A percentile compares a stretch with the other conserved stretches of the same genome.
Conservation (phyloP, 2,113 vertebrate genomes). For the Chlorocebus sabaeus region DNA sequence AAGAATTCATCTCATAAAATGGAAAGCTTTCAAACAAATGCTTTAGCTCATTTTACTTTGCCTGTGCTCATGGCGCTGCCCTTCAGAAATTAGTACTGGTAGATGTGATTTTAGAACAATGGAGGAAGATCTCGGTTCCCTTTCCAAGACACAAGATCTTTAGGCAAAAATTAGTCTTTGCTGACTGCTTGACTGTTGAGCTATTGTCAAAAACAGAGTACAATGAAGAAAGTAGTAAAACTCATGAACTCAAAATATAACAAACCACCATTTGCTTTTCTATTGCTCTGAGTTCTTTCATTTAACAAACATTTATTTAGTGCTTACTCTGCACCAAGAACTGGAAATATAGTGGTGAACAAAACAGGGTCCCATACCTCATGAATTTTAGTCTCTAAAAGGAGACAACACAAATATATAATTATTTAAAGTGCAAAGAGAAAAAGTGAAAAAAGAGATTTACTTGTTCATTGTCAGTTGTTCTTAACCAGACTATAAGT, state of each 20-base stretch:
- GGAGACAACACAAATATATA: neutral
- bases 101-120: neutral
- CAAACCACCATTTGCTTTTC: neutral
- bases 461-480: neutral
- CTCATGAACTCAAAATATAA: neutral
- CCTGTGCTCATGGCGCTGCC: neutral
- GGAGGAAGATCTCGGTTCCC: neutral
- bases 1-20: neutral
- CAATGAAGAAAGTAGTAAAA: neutral
- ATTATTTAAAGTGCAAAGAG: neutral
- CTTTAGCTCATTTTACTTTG: conserved; percentile 10
- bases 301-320: conserved; percentile 13
- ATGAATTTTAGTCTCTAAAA: neutral
- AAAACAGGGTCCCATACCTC: neutral
- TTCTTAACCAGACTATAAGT: neutral
- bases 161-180: neutral
- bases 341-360: neutral
- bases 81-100: neutral
- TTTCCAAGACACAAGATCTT: neutral
- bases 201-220: neutral
- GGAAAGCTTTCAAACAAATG: neutral
- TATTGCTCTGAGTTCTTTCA: neutral
- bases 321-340: neutral
- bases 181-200: neutral
- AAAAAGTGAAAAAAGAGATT: neutral